Evolutionary conservation across 2,113 vertebrate species (phyloP), one percentile per base, ranked within the genome.

Genomic region (human (Homo sapiens)): DNA sequence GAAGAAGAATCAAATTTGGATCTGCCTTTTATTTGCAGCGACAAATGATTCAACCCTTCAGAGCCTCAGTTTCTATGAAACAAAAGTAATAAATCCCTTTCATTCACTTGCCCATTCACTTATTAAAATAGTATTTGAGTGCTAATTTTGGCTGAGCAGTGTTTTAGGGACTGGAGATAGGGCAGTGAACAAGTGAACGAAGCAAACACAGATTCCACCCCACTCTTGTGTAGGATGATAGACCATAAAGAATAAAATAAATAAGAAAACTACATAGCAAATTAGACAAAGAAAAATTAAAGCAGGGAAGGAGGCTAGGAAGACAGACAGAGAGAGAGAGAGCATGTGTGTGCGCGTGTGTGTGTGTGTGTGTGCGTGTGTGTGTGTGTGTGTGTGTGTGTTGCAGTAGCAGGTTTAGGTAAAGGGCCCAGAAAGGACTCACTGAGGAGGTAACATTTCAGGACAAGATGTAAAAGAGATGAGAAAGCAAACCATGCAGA

Each of bases 1-100:
- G 43, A 25, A 43, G 1, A 0, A 23, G 79, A 14, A 35, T 18
- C 14, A 0, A 1, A 25, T 38, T 27, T 35, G 3, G 25, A 35
- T 82, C 50, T 40, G 57, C 35, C 22, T 48, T 68, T 89, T 5
- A 27, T 72, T 55, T 20, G 35, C 38, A 73, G 35, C 23, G 72
- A 78, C 88, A 73, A 40, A 13, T 32, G n/a, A n/a, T 43, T 12
- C 40, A 40, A 43, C 23, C 32, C 12, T 17, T 61, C n/a, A 4
- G 68, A 85, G 75, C n/a, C 57, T 89, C 27, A 0, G 12, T 68
- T 59, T 84, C 57, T 82, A 18, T 32, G 75, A 94, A 87, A 17
- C 3, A 64, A 59, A 61, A 32, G 48, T 3, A 55, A 6, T 18
- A 40, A 13, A 4, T 22, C 32, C 14, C 38, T 20, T 57, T 25